phyloP scores from a whole-genome alignment of 2,113 vertebrate genomes.

The Pedionomus torquatus region DNA sequence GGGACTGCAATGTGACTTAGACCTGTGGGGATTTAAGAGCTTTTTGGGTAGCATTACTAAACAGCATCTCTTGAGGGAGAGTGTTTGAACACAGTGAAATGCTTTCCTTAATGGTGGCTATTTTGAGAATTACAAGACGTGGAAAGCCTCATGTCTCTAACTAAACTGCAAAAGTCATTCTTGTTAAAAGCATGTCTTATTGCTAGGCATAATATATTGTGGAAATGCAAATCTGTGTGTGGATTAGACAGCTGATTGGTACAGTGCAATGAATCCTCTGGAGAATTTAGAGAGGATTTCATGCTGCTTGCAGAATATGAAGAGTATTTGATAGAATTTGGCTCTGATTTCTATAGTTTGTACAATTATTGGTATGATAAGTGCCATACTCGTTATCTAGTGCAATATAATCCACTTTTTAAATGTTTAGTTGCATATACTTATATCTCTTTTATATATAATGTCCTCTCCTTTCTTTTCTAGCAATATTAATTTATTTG shows the following conservation, averaged over 20 bases:
- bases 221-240: not conserved
- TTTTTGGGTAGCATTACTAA: not conserved
- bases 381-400: not conserved
- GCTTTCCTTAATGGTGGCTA: not conserved
- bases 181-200: not conserved
- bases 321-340: not conserved
- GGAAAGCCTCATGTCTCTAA: not conserved
- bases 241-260: slow-evolving; percentile 11
- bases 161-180: not conserved
- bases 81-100: not conserved
- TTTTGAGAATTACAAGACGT: not conserved
- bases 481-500: not conserved
- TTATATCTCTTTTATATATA: not conserved
- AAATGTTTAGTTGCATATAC: not conserved
- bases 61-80: not conserved
- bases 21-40: not conserved
- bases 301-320: not conserved
- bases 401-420: not conserved
- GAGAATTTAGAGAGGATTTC: slow-evolving; percentile 11
- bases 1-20: not conserved
- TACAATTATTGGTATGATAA: not conserved
- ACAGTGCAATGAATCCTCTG: not conserved
- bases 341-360: not conserved
- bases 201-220: not conserved
- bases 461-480: not conserved